Percentiles rank a stretch among this genome's conserved stretches.
Evolutionary conservation across 2,888 invertebrate genomes (phyloP).

Genomic region (Drosophila stalkeri): DNA sequence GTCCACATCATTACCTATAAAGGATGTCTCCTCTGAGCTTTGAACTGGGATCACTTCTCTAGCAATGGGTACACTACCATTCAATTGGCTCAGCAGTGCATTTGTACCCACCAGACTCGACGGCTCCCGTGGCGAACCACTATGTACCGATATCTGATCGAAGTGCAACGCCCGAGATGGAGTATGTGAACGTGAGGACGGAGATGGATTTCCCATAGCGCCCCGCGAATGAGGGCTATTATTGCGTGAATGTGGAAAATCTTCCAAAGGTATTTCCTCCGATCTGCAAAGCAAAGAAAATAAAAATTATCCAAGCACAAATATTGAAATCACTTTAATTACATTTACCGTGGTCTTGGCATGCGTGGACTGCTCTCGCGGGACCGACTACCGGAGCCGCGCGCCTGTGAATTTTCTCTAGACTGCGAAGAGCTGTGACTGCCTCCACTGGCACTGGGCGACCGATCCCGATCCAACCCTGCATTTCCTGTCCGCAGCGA

Average conservation of each 20-base stretch:
- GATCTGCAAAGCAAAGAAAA: slow-evolving; percentile 83
- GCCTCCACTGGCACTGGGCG: slow-evolving; percentile 80
- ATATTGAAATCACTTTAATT: neutral
- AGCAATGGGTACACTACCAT: slow-evolving; percentile 70
- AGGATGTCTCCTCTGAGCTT: slow-evolving; percentile 92
- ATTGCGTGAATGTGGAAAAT: slow-evolving; percentile 88
- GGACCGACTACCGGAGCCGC: slow-evolving; percentile 85
- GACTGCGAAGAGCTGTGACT: slow-evolving; percentile 85
- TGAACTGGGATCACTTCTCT: slow-evolving; percentile 71
- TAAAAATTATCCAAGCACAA: neutral
- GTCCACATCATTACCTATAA: slow-evolving; percentile 87
- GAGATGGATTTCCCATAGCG: slow-evolving; percentile 61
- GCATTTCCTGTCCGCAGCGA: slow-evolving; percentile 51
- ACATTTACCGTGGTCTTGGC: slow-evolving; percentile 88
- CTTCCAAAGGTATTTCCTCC: slow-evolving; percentile 93
- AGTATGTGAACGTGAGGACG: slow-evolving; percentile 86
- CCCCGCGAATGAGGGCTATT: slow-evolving; percentile 84
- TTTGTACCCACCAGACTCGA: slow-evolving; percentile 47
- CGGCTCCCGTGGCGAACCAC: slow-evolving; percentile 66
- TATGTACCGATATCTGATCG: slow-evolving; percentile 76
- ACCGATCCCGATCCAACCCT: slow-evolving; percentile 80
- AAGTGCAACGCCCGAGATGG: slow-evolving; percentile 79
- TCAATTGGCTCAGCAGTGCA: slow-evolving; percentile 62
- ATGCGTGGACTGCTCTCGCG: slow-evolving; percentile 90
- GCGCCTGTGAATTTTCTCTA: slow-evolving; percentile 82